Conservation (phyloP, 2,113 vertebrate species). For the Lepus americanus region DNA sequence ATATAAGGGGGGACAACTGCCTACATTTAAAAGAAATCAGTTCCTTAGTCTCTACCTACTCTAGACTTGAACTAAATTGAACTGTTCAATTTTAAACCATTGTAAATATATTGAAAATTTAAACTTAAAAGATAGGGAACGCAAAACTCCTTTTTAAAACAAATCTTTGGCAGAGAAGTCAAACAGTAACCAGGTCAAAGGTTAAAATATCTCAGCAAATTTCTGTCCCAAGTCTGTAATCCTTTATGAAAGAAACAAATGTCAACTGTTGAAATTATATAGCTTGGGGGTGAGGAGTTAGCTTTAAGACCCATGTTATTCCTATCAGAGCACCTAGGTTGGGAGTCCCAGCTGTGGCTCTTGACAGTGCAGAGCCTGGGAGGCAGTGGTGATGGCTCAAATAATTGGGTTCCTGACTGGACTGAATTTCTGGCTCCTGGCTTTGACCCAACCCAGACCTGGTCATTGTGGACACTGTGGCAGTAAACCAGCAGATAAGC, state of each 20-base stretch:
- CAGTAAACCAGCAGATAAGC: no score
- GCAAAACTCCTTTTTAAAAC: not conserved
- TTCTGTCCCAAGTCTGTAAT: not conserved
- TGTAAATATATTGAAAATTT: not conserved
- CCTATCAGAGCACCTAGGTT: no score
- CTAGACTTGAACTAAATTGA: not conserved
- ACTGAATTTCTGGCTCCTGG: no score
- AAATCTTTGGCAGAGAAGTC: not conserved
- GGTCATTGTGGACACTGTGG: no score
- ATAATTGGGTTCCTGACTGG: no score
- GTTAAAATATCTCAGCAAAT: not conserved
- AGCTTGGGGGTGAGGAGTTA: not conserved
- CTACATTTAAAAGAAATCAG: not conserved
- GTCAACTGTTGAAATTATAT: slow-evolving; percentile 30
- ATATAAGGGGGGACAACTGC: not conserved
- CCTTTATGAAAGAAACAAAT: not conserved
- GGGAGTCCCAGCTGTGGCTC: no score
- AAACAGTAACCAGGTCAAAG: not conserved
- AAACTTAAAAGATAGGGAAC: not conserved
- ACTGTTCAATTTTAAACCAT: not conserved
- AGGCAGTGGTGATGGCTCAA: no score
- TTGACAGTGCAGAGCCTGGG: no score
- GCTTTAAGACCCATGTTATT: no score
- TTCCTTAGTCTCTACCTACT: not conserved
- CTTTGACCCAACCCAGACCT: no score